Evolutionary conservation across 2,797 vertebrate genomes (phyloP).

Genomic region (Coregonus suidteri): DNA sequence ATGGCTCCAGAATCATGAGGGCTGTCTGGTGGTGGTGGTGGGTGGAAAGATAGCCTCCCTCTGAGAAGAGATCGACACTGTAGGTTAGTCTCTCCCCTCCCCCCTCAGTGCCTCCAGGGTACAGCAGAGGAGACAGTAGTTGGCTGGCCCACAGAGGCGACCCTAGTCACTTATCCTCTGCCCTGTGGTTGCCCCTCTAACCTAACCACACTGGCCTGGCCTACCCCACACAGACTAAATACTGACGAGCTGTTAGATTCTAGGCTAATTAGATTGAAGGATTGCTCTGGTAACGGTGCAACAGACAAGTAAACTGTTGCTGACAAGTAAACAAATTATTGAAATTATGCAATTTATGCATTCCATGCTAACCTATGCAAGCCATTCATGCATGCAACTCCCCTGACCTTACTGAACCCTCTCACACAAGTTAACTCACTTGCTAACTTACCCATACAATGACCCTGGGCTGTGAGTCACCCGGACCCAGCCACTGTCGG

Average conservation of each 20-base stretch:
- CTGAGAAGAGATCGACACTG: slow-evolving; percentile 75
- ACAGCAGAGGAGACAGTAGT: neutral
- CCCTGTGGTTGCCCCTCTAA: neutral
- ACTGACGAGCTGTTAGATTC: neutral
- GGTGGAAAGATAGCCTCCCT: slow-evolving; percentile 39
- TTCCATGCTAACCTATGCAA: no score
- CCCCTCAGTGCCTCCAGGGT: neutral
- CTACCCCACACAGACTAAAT: neutral
- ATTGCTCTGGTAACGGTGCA: neutral
- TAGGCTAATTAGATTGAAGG: neutral
- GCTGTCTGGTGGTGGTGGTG: slow-evolving; percentile 73
- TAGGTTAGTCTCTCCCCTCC: no score
- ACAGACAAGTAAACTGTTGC: no score
- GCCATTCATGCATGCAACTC: no score
- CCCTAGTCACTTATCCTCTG: neutral
- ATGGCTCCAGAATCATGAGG: slow-evolving; percentile 75
- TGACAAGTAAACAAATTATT: no score
- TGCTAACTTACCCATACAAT: neutral
- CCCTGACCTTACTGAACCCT: no score
- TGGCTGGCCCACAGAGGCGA: neutral
- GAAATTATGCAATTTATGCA: no score
- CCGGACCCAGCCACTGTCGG: neutral
- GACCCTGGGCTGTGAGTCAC: neutral
- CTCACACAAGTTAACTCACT: no score
- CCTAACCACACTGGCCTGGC: neutral